Evolutionary conservation across 2,113 vertebrate genomes (phyloP), one percentile per base, ranked within the genome.

Genomic region (Psilopsiagon aurifrons): DNA sequence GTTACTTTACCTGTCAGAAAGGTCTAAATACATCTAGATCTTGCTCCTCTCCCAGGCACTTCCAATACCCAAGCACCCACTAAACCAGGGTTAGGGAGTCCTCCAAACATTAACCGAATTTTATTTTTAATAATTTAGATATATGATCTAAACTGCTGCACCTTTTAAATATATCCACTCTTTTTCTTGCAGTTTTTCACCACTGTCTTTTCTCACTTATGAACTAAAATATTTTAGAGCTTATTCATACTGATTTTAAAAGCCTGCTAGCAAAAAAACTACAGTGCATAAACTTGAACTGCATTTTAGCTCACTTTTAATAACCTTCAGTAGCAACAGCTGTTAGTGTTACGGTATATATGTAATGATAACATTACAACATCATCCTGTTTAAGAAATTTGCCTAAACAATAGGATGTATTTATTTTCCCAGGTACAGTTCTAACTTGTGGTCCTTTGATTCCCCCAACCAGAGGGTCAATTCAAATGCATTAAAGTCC

Each of bases 391-490:
- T 46, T 51, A 31, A 70, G 49, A 2, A 0, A 2, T 49, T 28
- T 67, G 5, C 82, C 55, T 63, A 51, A 76, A 22, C 3, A 16
- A 20, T 4, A 51, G 4, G 15, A 59, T 67, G 8, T 0, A 22
- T 49, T 83, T 89, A 17, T 33, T 13, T 46, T 68, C 8, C 25
- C 46, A 68, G 2, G 11, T 41, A 10, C 22, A 49, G 43, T 19
- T 3, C 31, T 51, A 29, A 68, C 7, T 69, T 13, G 49, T 25
- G 7, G 2, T 52, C 7, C 39, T 90, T 71, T 67, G 22, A 54
- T 20, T 77, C 11, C 10, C 23, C 4, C 4, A 60, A 1, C 3
- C 13, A 68, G 28, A 51, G 4, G 4, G 9, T 0, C 15, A 69
- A 31, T 25, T 69, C 29, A 69, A 85, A 88, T 35, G 33, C 29